phyloP scores from a whole-genome alignment of 1,140 invertebrate species.

The Colletes gigas region DNA sequence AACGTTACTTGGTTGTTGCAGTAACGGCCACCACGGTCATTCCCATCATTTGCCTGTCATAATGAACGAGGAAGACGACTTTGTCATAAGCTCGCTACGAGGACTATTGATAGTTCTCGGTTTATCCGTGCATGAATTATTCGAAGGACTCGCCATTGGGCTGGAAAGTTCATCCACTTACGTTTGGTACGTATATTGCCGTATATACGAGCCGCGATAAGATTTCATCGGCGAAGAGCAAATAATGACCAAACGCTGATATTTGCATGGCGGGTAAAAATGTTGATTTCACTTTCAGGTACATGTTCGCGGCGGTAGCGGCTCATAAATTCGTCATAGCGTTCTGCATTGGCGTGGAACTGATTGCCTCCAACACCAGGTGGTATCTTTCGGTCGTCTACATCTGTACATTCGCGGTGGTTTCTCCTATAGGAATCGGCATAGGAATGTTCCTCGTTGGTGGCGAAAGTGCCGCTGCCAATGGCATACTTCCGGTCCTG shows the following conservation, averaged over 20 bases:
- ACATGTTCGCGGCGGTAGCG: conserved; percentile 91
- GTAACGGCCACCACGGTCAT: conserved; percentile 61
- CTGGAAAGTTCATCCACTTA: conserved; percentile 86
- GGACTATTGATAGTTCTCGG: conserved; percentile 92
- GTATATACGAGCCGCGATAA: neutral
- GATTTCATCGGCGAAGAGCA: too few species aligned
- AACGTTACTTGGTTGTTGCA: conserved; percentile 14
- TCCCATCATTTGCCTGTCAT: conserved; percentile 75
- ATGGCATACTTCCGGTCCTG: conserved; percentile 82
- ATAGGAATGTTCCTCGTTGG: conserved; percentile 86
- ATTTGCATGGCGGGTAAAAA: neutral
- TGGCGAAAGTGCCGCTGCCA: conserved; percentile 82
- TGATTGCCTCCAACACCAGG: conserved; percentile 86
- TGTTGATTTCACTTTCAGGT: conserved; percentile 76
- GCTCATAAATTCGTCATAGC: conserved; percentile 95
- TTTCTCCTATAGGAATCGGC: conserved; percentile 89
- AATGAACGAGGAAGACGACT: conserved; percentile 80
- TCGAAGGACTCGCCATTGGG: conserved; percentile 95
- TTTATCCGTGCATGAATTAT: conserved; percentile 93
- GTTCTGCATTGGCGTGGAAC: conserved; percentile 91
- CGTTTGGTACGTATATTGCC: conserved; percentile 84
- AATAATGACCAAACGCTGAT: too few species aligned
- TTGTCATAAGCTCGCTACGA: conserved; percentile 85
- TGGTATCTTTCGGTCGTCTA: conserved; percentile 84
- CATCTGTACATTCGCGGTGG: conserved; percentile 89